A percentile compares a stretch with the other conserved stretches of the same genome.
phyloP scores from a whole-genome alignment of 1,140 invertebrate genomes.

The Macrosteles quadrilineatus region DNA sequence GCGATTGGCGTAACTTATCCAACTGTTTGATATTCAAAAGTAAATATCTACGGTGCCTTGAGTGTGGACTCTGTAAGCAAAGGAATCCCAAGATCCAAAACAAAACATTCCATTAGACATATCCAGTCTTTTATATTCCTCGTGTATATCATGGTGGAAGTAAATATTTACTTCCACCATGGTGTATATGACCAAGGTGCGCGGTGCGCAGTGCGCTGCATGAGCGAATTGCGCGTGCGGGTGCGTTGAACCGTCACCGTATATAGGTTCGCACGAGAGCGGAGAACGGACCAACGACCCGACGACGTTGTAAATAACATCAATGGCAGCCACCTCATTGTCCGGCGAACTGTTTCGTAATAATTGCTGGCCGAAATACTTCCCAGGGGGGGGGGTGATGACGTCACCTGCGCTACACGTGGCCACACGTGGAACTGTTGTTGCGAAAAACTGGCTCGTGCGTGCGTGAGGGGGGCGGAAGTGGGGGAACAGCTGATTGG shows the following conservation, averaged over 20 bases:
- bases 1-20: no score
- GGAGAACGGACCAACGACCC: background rate
- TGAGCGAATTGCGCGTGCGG: background rate
- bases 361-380: conserved; percentile 11
- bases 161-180: no score
- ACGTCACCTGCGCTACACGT: conserved; percentile 25
- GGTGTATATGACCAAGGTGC: no score
- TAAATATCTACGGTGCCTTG: no score
- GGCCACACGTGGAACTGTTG: conserved; percentile 27
- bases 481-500: conserved; percentile 19
- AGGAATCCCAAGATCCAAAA: no score
- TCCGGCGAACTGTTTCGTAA: conserved; percentile 10
- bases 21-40: no score
- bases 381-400: background rate
- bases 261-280: no score
- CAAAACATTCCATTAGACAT: no score
- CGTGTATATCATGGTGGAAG: no score
- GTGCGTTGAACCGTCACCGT: background rate
- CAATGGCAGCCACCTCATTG: conserved; percentile 4
- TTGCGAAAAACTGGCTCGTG: conserved; percentile 15
- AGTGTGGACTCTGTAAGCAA: no score
- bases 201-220: no score
- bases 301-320: conserved; percentile 2
- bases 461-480: background rate
- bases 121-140: no score